Evolutionary conservation across 2,797 vertebrate species (phyloP), one percentile per base, ranked within the genome.

Genomic region (Sparidentex hasta): DNA sequence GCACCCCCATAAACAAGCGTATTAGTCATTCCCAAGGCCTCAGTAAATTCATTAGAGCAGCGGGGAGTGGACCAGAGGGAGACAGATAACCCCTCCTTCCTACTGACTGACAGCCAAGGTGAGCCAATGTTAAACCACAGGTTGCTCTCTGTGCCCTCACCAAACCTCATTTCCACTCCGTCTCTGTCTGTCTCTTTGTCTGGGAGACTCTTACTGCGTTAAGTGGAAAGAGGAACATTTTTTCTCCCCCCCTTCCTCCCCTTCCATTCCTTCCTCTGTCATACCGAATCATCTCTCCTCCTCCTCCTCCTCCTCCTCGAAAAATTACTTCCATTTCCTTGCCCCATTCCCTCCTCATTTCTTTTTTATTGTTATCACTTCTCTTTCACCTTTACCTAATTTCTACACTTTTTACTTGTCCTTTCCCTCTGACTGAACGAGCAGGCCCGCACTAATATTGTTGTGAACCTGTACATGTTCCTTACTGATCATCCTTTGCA

Each of bases 101-200:
- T 33, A 43, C 85, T 65, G 80, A 79, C 77, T 81, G 82, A 81
- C 90, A 84, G 78, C 69, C 86, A 87, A 92, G 91, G 91, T 92
- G 81, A 89, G 67, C 52, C 88, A 91, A 91, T 81, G 90, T 90
- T 85, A 90, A 88, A 90, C 86, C 76, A 74, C 81, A 80, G 89
- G 87, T 90, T 86, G 87, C 86, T 80, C 79, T 59, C 77, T 18
- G 74, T 80, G 47, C 80, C 76, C 78, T 65, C 73, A 33, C 57
- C 56, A 63, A 78, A 82, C 80, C 74, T 90, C 56, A 84, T 90
- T 82, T 78, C 54, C 66, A 68, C 57, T 72, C 63, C 5, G n/a
- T 74, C 68, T 81, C 59, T 64, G 33, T 18, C 67, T n/a, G 23
- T 73, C 50, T 83, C 51, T 78, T 70, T 79, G 14, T 61, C 61